Percentiles rank a stretch among this genome's conserved stretches.
Conservation (phyloP, 2,797 vertebrate species). For the Phyllotis vaccarum region DNA sequence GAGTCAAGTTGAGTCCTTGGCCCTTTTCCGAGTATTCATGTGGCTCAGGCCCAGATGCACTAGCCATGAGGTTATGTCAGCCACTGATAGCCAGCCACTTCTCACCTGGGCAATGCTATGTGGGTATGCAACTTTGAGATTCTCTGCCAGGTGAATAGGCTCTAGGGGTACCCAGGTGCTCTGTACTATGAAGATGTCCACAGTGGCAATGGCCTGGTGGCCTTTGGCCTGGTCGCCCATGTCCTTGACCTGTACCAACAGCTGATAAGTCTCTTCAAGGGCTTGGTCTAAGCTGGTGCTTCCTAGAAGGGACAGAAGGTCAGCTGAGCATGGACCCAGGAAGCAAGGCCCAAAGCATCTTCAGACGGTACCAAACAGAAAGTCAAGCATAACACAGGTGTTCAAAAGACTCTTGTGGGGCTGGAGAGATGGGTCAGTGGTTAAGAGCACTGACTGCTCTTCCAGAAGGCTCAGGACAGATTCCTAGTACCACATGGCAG, state of each 20-base stretch:
- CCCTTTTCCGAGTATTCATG: background rate
- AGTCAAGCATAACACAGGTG: background rate
- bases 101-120: slow-evolving; percentile 91
- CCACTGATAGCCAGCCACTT: background rate
- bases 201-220: slow-evolving; percentile 89
- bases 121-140: slow-evolving; percentile 90
- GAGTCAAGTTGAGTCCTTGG: background rate
- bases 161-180: slow-evolving; percentile 90
- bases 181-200: slow-evolving; percentile 89
- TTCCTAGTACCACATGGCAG: background rate
- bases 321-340: background rate
- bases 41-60: background rate
- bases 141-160: slow-evolving; percentile 90
- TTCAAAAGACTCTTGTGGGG: background rate
- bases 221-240: slow-evolving; percentile 90
- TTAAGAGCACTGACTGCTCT: background rate
- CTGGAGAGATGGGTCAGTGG: background rate
- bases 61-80: background rate
- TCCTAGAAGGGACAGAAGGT: slow-evolving; percentile 83
- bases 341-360: background rate
- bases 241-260: slow-evolving; percentile 92
- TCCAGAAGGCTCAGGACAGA: background rate
- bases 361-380: slow-evolving; percentile 10
- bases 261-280: slow-evolving; percentile 89
- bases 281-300: slow-evolving; percentile 88